phyloP scores from a whole-genome alignment of 2,113 vertebrate species.

The Boulengeromyrus knoepffleri region DNA sequence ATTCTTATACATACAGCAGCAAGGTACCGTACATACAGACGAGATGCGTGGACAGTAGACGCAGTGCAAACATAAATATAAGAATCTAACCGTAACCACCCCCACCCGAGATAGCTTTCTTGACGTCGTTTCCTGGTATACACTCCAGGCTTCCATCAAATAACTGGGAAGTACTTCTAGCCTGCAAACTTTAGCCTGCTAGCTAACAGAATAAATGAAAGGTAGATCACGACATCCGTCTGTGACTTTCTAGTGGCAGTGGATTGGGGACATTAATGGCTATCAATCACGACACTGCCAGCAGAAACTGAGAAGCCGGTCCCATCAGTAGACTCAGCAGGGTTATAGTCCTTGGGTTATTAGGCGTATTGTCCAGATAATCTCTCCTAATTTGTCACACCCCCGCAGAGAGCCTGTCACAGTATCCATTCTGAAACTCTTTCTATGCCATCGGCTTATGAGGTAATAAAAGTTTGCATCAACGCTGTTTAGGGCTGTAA shows the following conservation, averaged over 20 bases:
- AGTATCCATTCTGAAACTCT: neutral
- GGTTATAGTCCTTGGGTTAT: neutral
- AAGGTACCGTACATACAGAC: neutral
- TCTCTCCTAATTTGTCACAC: neutral
- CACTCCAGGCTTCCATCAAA: neutral
- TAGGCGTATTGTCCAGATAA: neutral
- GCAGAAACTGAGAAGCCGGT: neutral
- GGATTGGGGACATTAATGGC: neutral
- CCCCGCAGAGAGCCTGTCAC: neutral
- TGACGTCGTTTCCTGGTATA: neutral
- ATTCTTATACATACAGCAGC: neutral
- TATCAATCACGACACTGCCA: constrained; percentile 10
- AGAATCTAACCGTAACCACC: neutral
- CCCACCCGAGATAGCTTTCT: neutral
- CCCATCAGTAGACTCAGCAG: neutral
- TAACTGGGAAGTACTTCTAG: neutral
- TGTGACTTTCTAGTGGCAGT: neutral
- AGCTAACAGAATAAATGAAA: neutral
- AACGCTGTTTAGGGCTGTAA: neutral
- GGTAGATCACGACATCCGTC: neutral
- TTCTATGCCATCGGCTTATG: neutral
- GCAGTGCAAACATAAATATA: neutral
- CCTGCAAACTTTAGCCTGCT: neutral
- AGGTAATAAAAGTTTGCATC: neutral
- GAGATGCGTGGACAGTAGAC: neutral